phyloP scores from a whole-genome alignment of 2,113 vertebrate genomes.

The Ibidorhyncha struthersii region DNA sequence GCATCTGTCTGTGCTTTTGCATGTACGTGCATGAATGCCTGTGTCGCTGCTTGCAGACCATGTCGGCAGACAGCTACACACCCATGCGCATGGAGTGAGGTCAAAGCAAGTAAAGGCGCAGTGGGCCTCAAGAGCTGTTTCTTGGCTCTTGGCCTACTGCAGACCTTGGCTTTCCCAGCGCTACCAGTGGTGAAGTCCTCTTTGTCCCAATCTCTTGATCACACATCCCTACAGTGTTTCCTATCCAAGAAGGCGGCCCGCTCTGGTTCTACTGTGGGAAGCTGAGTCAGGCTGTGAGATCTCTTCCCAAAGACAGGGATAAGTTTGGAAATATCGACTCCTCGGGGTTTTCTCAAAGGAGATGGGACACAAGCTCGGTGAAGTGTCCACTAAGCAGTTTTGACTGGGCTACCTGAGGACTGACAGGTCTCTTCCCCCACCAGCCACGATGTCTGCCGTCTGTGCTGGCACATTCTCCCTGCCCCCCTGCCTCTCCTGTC shows the following conservation, averaged over 20 bases:
- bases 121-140: background rate
- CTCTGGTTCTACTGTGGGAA: background rate
- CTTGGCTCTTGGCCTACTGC: background rate
- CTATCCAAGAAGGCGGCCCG: background rate
- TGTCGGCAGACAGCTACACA: background rate
- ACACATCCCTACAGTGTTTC: accelerated
- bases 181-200: background rate
- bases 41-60: background rate
- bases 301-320: background rate
- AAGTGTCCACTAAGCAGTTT: background rate
- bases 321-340: background rate
- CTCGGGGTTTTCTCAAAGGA: background rate
- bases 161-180: background rate
- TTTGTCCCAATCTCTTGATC: background rate
- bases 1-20: background rate
- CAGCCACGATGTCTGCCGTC: background rate
- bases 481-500: accelerated
- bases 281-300: background rate
- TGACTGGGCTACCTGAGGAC: background rate
- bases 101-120: background rate
- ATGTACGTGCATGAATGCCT: background rate
- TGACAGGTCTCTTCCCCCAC: background rate
- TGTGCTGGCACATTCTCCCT: background rate
- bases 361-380: accelerated
- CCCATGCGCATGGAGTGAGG: background rate